Evolutionary conservation across 2,797 vertebrate genomes (phyloP), one percentile per base, ranked within the genome.

Genomic region (Dallia pectoralis): DNA sequence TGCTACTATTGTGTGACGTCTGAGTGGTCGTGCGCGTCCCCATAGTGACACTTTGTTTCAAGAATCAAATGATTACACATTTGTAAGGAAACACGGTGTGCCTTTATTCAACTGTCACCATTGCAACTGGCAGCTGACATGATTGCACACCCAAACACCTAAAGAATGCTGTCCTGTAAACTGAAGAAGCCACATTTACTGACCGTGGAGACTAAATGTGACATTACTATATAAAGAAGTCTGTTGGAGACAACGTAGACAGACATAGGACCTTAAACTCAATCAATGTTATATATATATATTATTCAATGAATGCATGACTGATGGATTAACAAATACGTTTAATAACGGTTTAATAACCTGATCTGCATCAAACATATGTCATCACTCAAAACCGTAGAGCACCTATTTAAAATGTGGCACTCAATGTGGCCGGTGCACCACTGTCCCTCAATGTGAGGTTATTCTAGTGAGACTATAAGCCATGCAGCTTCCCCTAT

Each of bases 21-120:
- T 74, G 62, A 74, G 81, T 91, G 84, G 88, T 90, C 89, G 86
- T 87, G 75, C 82, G 80, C n/a, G n/a, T n/a, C n/a, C 83, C 82
- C 86, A 72, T 33, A 16, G 6, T 22, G 4, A 11, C n/a, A 25
- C 25, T 59, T 59, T 59, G 53, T 27, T 44, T 44, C 25, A 12
- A 59, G 22, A 59, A 2, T 8, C 22, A 59, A 9, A 59, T n/a
- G n/a, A n/a, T 59, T 59, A 22, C 19, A 53, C 15, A 33, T 27
- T 16, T 16, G n/a, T 49, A 19, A 51, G 19, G n/a, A 30, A 36
- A 56, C 48, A 53, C 36, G 64, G 40, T 33, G 16, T 67, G 48
- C 30, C 51, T 27, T 56, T 25, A 51, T 56, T 22, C 40, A 11
- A 65, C 18, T 22, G n/a, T 65, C 9, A 18, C 48, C 32, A 32